Base-by-base conservation (phyloP, 2,888 invertebrate genomes). In the Eucera pruinosa region DNA sequence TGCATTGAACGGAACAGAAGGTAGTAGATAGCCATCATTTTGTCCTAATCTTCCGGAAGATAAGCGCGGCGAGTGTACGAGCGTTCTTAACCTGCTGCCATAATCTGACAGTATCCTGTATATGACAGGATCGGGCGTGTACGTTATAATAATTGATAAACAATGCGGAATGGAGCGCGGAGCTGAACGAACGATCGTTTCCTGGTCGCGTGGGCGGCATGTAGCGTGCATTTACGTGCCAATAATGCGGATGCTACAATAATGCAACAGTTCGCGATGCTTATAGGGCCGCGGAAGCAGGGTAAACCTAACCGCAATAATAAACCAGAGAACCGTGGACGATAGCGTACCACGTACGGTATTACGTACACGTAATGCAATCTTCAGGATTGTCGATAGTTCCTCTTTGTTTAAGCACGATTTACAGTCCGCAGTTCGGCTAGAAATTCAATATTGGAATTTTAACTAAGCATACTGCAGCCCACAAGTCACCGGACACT, bases 141-240 rank as follows among this genome's bases (percentile, higher is more conserved):
- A 80, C 79, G 80, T 83, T 78, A 82, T 82, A 80, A 83, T 84
- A 87, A 87, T 87, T 85, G 86, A 87, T 87, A 87, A 87, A 85
- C 87, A 85, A 85, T 81, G 83, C 81, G 85, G 84, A 83, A 82
- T 84, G 81, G 75, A 79, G 71, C 61, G 70, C n/a, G 74, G 47
- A 50, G 55, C 73, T 45, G 77, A 74, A 81, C 68, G 70, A 61
- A 50, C 47, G 78, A 70, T 76, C 71, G 70, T 82, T 86, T 86
- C 86, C 83, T 85, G 84, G 81, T 86, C 77, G 80, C 76, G 87
- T 86, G 85, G 87, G 87, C 85, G 85, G 80, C 70, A 60, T 55
- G 79, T 76, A 80, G 70, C 76, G 71, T 62, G 74, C 75, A 62
- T 82, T 74, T 75, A 82, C 67, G 82, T 70, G 69, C 62, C 62